phyloP scores from a whole-genome alignment of 1,140 invertebrate species.

The Macrosteles quadrilineatus region DNA sequence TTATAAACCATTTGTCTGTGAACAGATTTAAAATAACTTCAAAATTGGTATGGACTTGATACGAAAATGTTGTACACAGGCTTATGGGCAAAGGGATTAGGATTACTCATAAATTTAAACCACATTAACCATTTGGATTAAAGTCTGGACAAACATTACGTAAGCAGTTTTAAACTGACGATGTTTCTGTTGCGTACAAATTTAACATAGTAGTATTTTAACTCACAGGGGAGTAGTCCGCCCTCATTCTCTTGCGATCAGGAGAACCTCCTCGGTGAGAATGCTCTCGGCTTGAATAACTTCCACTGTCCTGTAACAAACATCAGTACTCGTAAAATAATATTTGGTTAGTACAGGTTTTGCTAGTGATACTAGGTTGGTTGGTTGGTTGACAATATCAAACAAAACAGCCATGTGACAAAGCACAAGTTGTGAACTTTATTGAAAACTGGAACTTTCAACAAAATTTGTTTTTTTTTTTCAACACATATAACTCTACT shows the following conservation, averaged over 20 bases:
- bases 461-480: background rate
- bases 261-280: constrained; percentile 14
- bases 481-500: constrained; percentile 7
- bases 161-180: no score
- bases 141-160: no score
- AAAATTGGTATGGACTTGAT: no score
- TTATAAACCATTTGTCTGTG: no score
- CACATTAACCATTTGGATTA: no score
- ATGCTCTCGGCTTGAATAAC: constrained; percentile 7
- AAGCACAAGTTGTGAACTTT: background rate
- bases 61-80: no score
- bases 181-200: no score
- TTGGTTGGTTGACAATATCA: background rate
- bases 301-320: constrained; percentile 1
- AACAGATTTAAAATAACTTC: no score
- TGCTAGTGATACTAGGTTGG: background rate
- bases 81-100: no score
- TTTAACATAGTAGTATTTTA: background rate
- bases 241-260: constrained; percentile 14
- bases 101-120: no score
- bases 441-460: background rate
- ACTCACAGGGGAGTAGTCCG: constrained; percentile 19
- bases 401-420: background rate
- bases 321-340: background rate
- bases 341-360: background rate